Percentiles rank a stretch among this genome's conserved stretches.
phyloP scores from a whole-genome alignment of 2,888 invertebrate genomes.

The Philaethria dido region DNA sequence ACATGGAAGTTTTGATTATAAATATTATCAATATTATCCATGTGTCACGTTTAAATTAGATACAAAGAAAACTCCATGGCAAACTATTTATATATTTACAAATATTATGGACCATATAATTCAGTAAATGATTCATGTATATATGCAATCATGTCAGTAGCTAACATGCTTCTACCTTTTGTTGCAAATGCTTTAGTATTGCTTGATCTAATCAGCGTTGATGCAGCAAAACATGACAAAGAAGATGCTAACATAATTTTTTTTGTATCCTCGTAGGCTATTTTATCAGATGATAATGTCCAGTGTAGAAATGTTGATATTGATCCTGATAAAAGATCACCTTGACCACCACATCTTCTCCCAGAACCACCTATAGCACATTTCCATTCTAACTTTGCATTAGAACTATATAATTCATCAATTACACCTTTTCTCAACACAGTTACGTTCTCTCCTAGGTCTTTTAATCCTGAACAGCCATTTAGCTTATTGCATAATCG shows the following conservation, averaged over 20 bases:
- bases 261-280: conserved; percentile 53
- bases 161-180: conserved; percentile 92
- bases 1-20: no score
- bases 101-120: conserved; percentile 60
- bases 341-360: conserved; percentile 98
- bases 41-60: neutral
- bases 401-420: conserved; percentile 86
- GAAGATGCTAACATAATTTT: conserved; percentile 83
- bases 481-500: conserved; percentile 87
- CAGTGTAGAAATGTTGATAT: conserved; percentile 93
- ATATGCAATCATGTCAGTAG: conserved; percentile 93
- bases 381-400: conserved; percentile 72
- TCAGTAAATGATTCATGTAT: conserved; percentile 89
- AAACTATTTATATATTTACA: neutral
- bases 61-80: neutral
- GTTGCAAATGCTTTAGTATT: conserved; percentile 91
- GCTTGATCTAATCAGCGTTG: conserved; percentile 90
- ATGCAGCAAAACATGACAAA: conserved; percentile 92
- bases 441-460: conserved; percentile 83
- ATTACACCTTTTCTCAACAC: conserved; percentile 90
- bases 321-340: conserved; percentile 95
- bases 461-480: conserved; percentile 74
- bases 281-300: conserved; percentile 79
- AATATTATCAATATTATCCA: no score
- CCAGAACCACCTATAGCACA: conserved; percentile 90